phyloP scores from a whole-genome alignment of 2,113 vertebrate species.

The Centropristis striata region DNA sequence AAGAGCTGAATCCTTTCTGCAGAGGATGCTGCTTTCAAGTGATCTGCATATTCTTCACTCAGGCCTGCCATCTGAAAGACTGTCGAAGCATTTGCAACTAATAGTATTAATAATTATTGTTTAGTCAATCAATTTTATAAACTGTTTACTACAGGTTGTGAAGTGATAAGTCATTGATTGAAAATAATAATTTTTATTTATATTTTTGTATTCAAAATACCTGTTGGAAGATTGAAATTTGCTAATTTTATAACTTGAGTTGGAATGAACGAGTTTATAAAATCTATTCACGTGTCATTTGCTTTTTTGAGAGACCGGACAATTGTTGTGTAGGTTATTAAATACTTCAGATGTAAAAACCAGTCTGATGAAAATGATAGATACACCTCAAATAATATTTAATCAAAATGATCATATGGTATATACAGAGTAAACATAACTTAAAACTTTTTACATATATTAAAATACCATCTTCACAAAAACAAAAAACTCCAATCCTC shows the following conservation, averaged over 20 bases:
- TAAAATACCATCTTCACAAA: slow-evolving; percentile 97
- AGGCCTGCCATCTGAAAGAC: neutral
- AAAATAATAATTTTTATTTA: slow-evolving; percentile 15
- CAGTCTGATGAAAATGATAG: neutral
- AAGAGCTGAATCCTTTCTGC: neutral
- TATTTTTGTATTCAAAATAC: slow-evolving; percentile 10
- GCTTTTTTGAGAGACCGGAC: neutral
- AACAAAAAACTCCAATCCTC: slow-evolving; percentile 88
- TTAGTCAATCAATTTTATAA: neutral
- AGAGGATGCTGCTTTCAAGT: neutral
- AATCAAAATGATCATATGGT: slow-evolving; percentile 94
- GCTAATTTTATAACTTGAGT: neutral
- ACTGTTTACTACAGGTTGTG: neutral
- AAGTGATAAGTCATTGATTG: neutral
- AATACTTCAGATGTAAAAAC: neutral
- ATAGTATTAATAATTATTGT: neutral
- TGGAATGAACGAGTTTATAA: neutral
- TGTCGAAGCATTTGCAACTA: neutral
- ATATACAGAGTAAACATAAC: slow-evolving; percentile 96
- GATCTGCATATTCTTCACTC: neutral
- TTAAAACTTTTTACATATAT: slow-evolving; percentile 99
- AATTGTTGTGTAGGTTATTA: too few species aligned
- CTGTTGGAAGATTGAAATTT: neutral
- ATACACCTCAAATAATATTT: slow-evolving; percentile 92
- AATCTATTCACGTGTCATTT: neutral